These are phyloP conservation scores for Contarinia nasturtii DNA, from an alignment of 1,140 invertebrate genomes.

Conservation along the genomic window DNA sequence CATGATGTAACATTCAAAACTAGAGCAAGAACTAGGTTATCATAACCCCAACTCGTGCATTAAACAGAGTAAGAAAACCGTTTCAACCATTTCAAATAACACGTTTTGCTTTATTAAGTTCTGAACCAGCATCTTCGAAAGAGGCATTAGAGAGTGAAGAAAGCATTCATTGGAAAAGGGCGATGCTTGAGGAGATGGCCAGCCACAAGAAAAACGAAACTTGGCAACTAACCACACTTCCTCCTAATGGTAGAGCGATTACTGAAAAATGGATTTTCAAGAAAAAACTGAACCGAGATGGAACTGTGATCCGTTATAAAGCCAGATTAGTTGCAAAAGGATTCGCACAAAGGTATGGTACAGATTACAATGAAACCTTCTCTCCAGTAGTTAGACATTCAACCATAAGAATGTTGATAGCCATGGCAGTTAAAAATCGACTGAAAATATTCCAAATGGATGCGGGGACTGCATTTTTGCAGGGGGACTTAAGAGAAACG, in stretches of 20 bases:
- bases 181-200: slow-evolving; percentile 6
- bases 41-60: too few species aligned
- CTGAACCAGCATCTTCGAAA: too few species aligned
- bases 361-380: slow-evolving; percentile 1
- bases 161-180: slow-evolving; percentile 4
- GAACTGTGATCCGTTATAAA: slow-evolving; percentile 2
- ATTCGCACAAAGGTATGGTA: slow-evolving; percentile 6
- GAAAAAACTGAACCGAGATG: slow-evolving; percentile 7
- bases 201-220: slow-evolving; percentile 5
- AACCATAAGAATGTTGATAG: slow-evolving; percentile 10
- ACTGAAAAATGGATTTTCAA: slow-evolving; percentile 10
- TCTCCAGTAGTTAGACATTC: slow-evolving; percentile 2
- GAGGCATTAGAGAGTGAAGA: slow-evolving; percentile 11
- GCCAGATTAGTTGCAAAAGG: slow-evolving; percentile 19
- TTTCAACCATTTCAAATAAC: too few species aligned
- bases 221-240: slow-evolving; percentile 8
- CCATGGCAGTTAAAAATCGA: slow-evolving; percentile 5
- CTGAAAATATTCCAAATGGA: slow-evolving; percentile 8
- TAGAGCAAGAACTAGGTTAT: too few species aligned
- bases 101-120: too few species aligned
- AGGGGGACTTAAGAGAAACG: slow-evolving; percentile 19
- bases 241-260: slow-evolving; percentile 7
- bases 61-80: too few species aligned
- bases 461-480: slow-evolving; percentile 18
- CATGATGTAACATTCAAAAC: too few species aligned